Evolutionary conservation across 2,113 vertebrate genomes (phyloP).

Genomic region (Xenus cinereus): DNA sequence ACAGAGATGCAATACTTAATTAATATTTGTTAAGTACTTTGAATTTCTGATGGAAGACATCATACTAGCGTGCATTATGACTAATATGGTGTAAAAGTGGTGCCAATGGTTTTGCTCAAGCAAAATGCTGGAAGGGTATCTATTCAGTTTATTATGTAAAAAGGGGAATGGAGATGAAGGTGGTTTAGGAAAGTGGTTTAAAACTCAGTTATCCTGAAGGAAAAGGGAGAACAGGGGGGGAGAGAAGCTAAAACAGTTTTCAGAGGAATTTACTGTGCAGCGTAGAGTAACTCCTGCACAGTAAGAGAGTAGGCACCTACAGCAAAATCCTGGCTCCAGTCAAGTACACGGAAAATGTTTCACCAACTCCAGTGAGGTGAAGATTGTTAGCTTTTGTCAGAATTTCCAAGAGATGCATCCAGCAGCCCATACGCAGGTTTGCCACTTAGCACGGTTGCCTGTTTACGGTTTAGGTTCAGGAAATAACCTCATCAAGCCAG

Average conservation of each 20-base stretch:
- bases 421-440: not conserved
- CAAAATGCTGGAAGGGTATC: not conserved
- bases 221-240: not conserved
- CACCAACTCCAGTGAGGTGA: not conserved
- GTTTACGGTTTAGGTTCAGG: slow-evolving; percentile 14
- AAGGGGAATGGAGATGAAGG: not conserved
- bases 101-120: not conserved
- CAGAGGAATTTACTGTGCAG: not conserved
- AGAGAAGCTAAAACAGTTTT: not conserved
- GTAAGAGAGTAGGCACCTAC: not conserved
- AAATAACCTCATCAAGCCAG: slow-evolving; percentile 13
- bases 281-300: not conserved
- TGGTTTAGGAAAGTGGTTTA: not conserved
- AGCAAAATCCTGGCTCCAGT: not conserved
- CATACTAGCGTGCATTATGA: not conserved
- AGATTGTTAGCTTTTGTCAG: not conserved
- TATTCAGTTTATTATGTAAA: not conserved
- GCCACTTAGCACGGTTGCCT: not conserved
- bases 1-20: not conserved
- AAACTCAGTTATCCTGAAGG: not conserved
- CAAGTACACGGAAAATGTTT: not conserved
- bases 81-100: not conserved
- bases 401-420: not conserved
- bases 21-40: slow-evolving; percentile 19
- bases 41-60: slow-evolving; percentile 10